These are phyloP conservation scores for Andrena dorsata DNA, from an alignment of 2,888 invertebrate species.

Conservation along the genomic window DNA sequence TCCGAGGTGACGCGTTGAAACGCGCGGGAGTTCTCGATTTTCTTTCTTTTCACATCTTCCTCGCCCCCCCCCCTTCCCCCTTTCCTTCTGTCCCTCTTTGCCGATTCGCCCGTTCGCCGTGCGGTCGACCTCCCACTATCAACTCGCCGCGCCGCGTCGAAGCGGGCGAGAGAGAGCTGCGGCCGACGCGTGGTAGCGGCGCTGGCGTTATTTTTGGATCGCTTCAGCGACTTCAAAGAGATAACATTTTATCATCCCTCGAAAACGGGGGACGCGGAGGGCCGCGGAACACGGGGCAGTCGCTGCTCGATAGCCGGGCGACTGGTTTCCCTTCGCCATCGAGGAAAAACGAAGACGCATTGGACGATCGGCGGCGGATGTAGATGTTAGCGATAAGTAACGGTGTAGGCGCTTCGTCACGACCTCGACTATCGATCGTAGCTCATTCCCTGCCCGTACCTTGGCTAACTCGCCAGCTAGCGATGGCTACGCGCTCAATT, in stretches of 20 bases:
- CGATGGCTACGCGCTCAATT: not conserved
- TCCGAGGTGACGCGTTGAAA: not conserved
- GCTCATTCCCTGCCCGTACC: not conserved
- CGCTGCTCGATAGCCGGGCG: not conserved
- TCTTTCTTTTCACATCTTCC: conserved; percentile 31
- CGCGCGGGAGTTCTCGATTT: conserved; percentile 19
- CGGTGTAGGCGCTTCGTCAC: conserved; percentile 3
- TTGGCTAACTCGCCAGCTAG: not conserved
- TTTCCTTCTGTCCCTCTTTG: not conserved
- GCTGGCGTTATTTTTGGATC: conserved; percentile 70
- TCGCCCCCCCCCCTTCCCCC: not conserved
- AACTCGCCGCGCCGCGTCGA: not conserved
- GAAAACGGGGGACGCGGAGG: conserved; percentile 37
- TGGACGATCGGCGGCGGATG: conserved; percentile 1
- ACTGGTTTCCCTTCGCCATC: not conserved
- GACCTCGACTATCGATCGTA: conserved; percentile 22
- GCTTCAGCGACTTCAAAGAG: conserved; percentile 47
- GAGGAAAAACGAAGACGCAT: conserved; percentile 10
- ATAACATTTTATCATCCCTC: conserved; percentile 69
- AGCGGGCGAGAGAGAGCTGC: conserved; percentile 7
- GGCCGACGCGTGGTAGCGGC: conserved; percentile 21
- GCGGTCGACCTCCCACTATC: not conserved
- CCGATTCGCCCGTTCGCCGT: not conserved
- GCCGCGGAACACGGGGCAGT: conserved; percentile 1
- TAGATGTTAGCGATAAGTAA: not conserved